Evolutionary conservation across 1,140 invertebrate genomes (phyloP), one percentile per base, ranked within the genome.

Genomic region (Polypedilum pembai): DNA sequence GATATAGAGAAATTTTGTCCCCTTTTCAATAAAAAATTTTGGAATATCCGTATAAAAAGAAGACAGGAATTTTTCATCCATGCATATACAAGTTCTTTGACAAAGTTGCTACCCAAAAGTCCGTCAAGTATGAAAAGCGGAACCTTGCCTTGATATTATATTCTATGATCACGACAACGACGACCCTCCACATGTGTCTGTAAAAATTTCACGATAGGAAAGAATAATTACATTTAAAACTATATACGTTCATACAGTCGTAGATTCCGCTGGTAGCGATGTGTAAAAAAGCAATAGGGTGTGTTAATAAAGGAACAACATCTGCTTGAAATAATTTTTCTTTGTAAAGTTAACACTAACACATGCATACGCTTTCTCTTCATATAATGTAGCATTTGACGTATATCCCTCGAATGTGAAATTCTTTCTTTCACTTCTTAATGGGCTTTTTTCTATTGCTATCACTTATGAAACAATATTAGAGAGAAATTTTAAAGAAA

Each of bases 201-300:
- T 20, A 69, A 69, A 21, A 66, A 66, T 66, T 18, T 69, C 65
- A 20, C 7, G 17, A 18, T 20, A 20, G 17, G 20, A 8, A 69
- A 56, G 17, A 66, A 69, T 69, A 18, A 69, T 69, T 69, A 69
- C 65, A 69, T 10, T 69, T 69, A 56, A 56, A 56, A 56, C 45
- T 56, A 69, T 69, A 69, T n/a, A 56, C 45, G 8, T 45, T 4
- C 8, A 45, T 45, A 56, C 10, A 56, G 2, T 3, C 45, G 1
- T 66, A 17, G 1, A 66, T 66, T 66, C n/a, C 63, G 65, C 65
- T 69, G 65, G 65, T 69, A 69, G 4, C 65, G 20, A 69, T 69
- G 65, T 69, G 65, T 20, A 69, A 20, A 20, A 21, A 20, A 69
- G 17, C 8, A 69, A 21, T 69, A 69, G 65, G 65, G 65, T 69